Evolutionary conservation across 2,797 vertebrate genomes (phyloP), one percentile per base, ranked within the genome.

Genomic region (Periophthalmus magnuspinnatus): DNA sequence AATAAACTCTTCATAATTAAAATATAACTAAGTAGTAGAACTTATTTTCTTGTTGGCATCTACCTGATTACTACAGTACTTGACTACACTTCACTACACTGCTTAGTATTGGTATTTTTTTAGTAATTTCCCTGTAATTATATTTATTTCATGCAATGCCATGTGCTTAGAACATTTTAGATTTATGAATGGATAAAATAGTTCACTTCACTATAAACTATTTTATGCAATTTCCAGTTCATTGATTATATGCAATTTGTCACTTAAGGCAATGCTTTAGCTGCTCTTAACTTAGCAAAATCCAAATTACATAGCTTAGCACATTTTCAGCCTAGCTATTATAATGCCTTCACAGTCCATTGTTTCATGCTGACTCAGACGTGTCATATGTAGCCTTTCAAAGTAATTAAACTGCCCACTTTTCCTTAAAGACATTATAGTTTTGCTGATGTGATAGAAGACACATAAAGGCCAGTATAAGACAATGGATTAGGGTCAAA

Each of bases 361-460:
- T 68, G 69, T 41, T 81, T 78, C 67, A 52, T 50, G 67, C 67
- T 82, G 64, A 84, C 58, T 79, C 64, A 72, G 63, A 65, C 19
- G 10, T 19, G 59, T 76, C 41, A 68, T 55, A 75, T 54, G 54
- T 57, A 47, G 54, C 61, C 17, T 48, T 76, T 17, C 32, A 45
- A 62, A 41, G n/a, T 59, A 50, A 63, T 79, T 78, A 64, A 79
- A 75, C 48, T 56, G 38, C 47, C 8, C 8, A 22, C n/a, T 58
- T 32, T 22, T 36, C 55, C 2, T 28, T 50, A 1, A 58, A 54
- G 52, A 71, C 56, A 32, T 50, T 74, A 32, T 19, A 6, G 76
- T 74, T 71, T 33, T 70, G 68, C 70, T 32, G 67, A 83, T 70
- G 63, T n/a, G 28, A 52, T 45, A 21, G 5, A 67, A 34, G 66